Evolutionary conservation across 2,888 invertebrate genomes (phyloP).

Genomic region (Oscheius sp.): DNA sequence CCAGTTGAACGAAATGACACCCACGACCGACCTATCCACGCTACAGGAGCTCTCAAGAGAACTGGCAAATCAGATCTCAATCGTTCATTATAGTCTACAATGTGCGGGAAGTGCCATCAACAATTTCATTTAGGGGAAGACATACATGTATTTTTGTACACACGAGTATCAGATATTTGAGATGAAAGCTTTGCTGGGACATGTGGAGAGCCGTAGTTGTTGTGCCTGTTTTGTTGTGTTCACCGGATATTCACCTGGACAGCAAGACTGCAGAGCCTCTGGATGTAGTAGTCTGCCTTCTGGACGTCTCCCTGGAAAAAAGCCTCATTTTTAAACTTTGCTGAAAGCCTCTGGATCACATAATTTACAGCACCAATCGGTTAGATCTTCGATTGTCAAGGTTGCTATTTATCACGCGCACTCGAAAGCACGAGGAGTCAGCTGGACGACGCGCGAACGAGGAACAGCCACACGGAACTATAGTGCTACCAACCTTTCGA

Average conservation of each 20-base stretch:
- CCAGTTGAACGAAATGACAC: slow-evolving; percentile 28
- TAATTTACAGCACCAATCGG: slow-evolving; percentile 2
- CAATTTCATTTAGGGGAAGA: slow-evolving; percentile 19
- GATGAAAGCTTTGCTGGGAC: slow-evolving; percentile 17
- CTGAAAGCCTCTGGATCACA: too few species aligned
- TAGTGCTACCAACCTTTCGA: slow-evolving; percentile 17
- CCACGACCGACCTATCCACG: background rate
- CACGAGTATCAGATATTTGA: slow-evolving; percentile 27
- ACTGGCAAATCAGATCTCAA: slow-evolving; percentile 34
- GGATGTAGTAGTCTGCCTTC: slow-evolving; percentile 18
- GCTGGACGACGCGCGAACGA: slow-evolving; percentile 12
- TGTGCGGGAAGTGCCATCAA: slow-evolving; percentile 29
- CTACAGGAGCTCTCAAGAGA: slow-evolving; percentile 13
- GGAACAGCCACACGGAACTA: slow-evolving; percentile 1
- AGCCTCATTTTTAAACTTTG: background rate
- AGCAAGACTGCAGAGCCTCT: slow-evolving; percentile 7
- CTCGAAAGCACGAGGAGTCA: slow-evolving; percentile 24
- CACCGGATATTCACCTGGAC: slow-evolving; percentile 20
- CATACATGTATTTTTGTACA: slow-evolving; percentile 11
- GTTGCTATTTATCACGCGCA: slow-evolving; percentile 32
- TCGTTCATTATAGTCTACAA: slow-evolving; percentile 35
- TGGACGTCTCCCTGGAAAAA: slow-evolving; percentile 20
- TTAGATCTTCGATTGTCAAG: slow-evolving; percentile 26
- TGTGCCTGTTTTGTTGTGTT: background rate
- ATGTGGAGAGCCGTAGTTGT: background rate